Evolutionary conservation across 2,888 invertebrate genomes (phyloP).

Genomic region (Acanthacorydalis orientalis): DNA sequence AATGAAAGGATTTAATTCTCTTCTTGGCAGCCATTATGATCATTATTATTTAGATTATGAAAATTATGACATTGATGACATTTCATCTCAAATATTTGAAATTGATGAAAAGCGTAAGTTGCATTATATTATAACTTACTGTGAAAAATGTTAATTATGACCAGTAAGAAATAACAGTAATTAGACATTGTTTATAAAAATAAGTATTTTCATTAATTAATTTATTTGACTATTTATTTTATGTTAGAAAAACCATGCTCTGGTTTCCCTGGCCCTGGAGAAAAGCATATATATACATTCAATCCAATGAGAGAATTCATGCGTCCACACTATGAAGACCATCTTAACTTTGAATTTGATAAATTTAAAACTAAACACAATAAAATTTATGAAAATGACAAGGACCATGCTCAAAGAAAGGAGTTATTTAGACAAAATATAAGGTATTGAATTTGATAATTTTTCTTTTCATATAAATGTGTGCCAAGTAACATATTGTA

Average conservation of each 20-base stretch:
- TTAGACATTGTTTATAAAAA: neutral
- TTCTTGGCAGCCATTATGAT: slow-evolving; percentile 92
- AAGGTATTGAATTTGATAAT: slow-evolving; percentile 28
- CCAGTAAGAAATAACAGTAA: too few species aligned
- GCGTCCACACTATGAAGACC: slow-evolving; percentile 46
- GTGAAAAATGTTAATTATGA: too few species aligned
- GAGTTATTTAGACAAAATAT: slow-evolving; percentile 77
- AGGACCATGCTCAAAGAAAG: slow-evolving; percentile 52
- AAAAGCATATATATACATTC: slow-evolving; percentile 59
- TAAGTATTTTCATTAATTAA: too few species aligned
- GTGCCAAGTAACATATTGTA: too few species aligned
- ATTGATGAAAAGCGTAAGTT: slow-evolving; percentile 38
- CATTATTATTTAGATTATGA: slow-evolving; percentile 80
- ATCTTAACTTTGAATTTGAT: slow-evolving; percentile 59
- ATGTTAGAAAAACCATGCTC: slow-evolving; percentile 47
- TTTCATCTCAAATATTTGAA: slow-evolving; percentile 50
- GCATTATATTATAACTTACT: neutral
- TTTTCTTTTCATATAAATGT: too few species aligned
- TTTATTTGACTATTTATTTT: neutral
- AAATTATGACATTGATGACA: slow-evolving; percentile 44
- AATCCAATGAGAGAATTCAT: slow-evolving; percentile 91
- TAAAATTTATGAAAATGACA: slow-evolving; percentile 42
- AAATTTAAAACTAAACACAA: slow-evolving; percentile 57
- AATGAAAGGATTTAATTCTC: slow-evolving; percentile 83
- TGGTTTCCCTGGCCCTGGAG: slow-evolving; percentile 77